Evolutionary conservation across 2,797 vertebrate species (phyloP).

Genomic region (Sebastes glaucus): DNA sequence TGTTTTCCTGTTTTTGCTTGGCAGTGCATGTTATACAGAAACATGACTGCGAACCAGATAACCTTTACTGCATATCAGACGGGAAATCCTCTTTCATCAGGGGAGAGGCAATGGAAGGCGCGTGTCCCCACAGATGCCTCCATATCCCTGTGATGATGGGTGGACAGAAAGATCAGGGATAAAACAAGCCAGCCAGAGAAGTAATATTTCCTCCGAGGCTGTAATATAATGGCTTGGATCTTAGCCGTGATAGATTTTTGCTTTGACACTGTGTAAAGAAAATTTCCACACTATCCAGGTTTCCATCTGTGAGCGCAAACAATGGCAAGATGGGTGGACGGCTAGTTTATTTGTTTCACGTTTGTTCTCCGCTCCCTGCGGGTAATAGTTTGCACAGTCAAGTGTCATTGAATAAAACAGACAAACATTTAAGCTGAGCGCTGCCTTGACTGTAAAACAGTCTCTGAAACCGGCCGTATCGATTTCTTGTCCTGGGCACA

Average conservation of each 20-base stretch:
- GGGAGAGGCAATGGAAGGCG: slow-evolving; percentile 56
- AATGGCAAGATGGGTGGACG: slow-evolving; percentile 65
- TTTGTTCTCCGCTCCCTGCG: slow-evolving; percentile 76
- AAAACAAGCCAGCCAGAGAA: slow-evolving; percentile 74
- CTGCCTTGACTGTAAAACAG: slow-evolving; percentile 84
- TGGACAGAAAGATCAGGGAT: slow-evolving; percentile 79
- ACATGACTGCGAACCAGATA: slow-evolving; percentile 74
- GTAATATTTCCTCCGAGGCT: slow-evolving; percentile 79
- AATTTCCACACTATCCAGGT: slow-evolving; percentile 73
- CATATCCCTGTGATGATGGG: slow-evolving; percentile 68
- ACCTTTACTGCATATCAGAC: slow-evolving; percentile 77
- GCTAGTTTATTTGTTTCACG: slow-evolving; percentile 83
- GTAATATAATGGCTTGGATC: slow-evolving; percentile 79
- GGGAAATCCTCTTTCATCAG: slow-evolving; percentile 78
- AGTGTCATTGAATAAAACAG: slow-evolving; percentile 87
- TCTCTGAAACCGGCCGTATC: slow-evolving; percentile 77
- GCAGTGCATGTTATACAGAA: slow-evolving; percentile 72
- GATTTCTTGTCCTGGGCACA: slow-evolving; percentile 83
- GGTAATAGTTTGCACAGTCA: slow-evolving; percentile 80
- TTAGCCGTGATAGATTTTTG: slow-evolving; percentile 76
- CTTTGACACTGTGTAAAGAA: slow-evolving; percentile 72
- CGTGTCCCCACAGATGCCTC: slow-evolving; percentile 62
- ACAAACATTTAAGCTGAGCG: slow-evolving; percentile 84
- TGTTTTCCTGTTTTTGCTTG: slow-evolving; percentile 69
- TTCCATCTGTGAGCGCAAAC: slow-evolving; percentile 81